These are phyloP conservation scores for Venturia canescens DNA, from an alignment of 1,140 invertebrate genomes.

Conservation along the genomic window DNA sequence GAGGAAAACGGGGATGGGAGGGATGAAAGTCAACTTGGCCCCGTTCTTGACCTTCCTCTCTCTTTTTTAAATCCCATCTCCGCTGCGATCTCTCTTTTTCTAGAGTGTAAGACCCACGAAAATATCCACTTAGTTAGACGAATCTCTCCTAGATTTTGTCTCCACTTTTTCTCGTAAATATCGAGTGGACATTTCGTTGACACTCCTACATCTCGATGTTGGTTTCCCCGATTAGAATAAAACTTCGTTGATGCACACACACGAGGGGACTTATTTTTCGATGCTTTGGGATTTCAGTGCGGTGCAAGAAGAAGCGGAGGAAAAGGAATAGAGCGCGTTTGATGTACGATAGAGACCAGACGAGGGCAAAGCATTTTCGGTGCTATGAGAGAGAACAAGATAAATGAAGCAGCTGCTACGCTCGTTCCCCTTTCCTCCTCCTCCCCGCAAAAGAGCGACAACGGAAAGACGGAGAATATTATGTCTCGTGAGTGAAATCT, in stretches of 20 bases:
- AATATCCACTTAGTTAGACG: conserved; percentile 9
- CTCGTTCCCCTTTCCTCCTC: not conserved
- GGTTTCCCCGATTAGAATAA: no score
- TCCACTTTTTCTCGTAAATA: no score
- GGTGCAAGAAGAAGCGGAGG: not conserved
- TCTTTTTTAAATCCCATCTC: not conserved
- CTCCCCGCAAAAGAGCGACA: conserved; percentile 2
- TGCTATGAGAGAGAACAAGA: conserved; percentile 58
- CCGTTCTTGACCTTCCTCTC: not conserved
- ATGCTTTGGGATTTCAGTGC: not conserved
- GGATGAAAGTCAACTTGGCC: conserved; percentile 2
- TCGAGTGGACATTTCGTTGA: not conserved
- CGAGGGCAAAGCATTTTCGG: conserved; percentile 40
- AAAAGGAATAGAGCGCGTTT: not conserved
- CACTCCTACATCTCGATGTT: not conserved
- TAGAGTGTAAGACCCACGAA: not conserved
- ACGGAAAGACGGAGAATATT: conserved; percentile 18
- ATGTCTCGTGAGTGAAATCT: conserved; percentile 45
- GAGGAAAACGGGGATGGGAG: not conserved
- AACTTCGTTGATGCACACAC: not conserved
- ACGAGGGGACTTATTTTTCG: not conserved
- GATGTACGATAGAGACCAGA: conserved; percentile 25
- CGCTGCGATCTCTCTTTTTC: not conserved
- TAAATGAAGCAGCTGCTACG: conserved; percentile 62
- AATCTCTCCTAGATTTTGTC: not conserved